Conservation (phyloP, 2,888 invertebrate species). For the Ophion slaviceki region DNA sequence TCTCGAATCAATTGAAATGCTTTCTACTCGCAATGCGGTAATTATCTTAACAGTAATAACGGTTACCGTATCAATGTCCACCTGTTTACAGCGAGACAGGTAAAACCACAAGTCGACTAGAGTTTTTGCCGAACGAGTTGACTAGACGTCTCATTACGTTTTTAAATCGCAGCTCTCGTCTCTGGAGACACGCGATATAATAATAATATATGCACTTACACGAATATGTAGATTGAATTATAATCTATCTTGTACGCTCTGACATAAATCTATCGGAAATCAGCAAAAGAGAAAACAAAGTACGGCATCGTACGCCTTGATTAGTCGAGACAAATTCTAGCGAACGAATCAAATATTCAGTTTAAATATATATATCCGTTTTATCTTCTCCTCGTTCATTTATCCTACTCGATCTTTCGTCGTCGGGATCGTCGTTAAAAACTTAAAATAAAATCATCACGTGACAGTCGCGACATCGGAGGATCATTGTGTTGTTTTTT, state of each 20-base stretch:
- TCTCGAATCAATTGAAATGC: constrained; percentile 52
- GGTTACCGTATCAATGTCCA: constrained; percentile 48
- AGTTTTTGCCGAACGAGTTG: constrained; percentile 74
- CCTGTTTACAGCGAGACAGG: constrained; percentile 61
- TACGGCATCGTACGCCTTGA: constrained; percentile 27
- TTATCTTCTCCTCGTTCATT: constrained; percentile 28
- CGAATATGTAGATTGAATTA: constrained; percentile 42
- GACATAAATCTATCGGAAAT: constrained; percentile 60
- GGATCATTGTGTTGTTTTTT: constrained; percentile 72
- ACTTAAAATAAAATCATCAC: constrained; percentile 67
- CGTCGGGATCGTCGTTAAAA: constrained; percentile 64
- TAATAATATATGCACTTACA: constrained; percentile 22
- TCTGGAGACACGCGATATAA: constrained; percentile 24
- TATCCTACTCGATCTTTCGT: constrained; percentile 36
- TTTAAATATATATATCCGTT: constrained; percentile 9
- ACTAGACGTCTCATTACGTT: constrained; percentile 78
- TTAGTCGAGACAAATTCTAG: constrained; percentile 31
- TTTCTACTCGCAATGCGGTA: constrained; percentile 37
- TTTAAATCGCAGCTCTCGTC: constrained; percentile 43
- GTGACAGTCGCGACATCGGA: constrained; percentile 73
- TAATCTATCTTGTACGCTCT: constrained; percentile 63
- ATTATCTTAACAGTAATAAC: constrained; percentile 50
- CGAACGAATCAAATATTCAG: constrained; percentile 38
- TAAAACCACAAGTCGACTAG: constrained; percentile 78
- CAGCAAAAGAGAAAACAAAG: constrained; percentile 1